Conservation (phyloP, 2,797 vertebrate genomes). For the Esox masquinongy region DNA sequence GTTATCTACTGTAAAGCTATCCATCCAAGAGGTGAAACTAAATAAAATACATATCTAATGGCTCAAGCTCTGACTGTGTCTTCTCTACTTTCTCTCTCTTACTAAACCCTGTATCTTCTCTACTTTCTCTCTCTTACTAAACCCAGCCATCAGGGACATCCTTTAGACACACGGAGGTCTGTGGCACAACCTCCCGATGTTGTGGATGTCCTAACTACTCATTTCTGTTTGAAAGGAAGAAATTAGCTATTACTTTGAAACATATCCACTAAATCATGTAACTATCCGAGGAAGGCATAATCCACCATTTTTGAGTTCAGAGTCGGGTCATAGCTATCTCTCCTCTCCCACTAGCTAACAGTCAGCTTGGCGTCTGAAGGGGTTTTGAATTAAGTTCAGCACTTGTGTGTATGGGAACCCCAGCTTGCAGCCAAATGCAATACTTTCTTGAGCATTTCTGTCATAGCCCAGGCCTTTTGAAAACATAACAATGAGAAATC, state of each 20-base stretch:
- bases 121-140: neutral
- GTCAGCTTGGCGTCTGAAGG: constrained; percentile 74
- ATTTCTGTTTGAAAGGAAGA: neutral
- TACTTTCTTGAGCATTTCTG: constrained; percentile 80
- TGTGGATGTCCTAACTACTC: too few species aligned
- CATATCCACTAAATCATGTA: constrained; percentile 72
- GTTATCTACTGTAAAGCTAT: constrained; percentile 25
- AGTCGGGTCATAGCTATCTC: constrained; percentile 75
- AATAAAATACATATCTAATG: constrained; percentile 46
- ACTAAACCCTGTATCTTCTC: neutral
- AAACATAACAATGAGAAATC: constrained; percentile 78
- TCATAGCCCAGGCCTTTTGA: constrained; percentile 72
- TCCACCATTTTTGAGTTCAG: constrained; percentile 78
- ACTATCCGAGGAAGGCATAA: constrained; percentile 68
- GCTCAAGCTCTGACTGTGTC: constrained; percentile 26
- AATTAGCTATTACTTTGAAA: constrained; percentile 58
- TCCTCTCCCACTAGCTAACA: constrained; percentile 68
- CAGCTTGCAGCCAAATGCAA: constrained; percentile 77
- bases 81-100: neutral
- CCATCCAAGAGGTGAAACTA: constrained; percentile 31
- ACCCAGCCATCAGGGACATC: too few species aligned
- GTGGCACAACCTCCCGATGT: too few species aligned
- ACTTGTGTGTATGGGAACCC: constrained; percentile 77
- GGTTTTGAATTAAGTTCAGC: constrained; percentile 74
- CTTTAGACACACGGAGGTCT: too few species aligned